A percentile compares a stretch with the other conserved stretches of the same genome.
These are phyloP conservation scores for Antrozous pallidus DNA, from an alignment of 2,797 vertebrate genomes.

Conservation along the genomic window DNA sequence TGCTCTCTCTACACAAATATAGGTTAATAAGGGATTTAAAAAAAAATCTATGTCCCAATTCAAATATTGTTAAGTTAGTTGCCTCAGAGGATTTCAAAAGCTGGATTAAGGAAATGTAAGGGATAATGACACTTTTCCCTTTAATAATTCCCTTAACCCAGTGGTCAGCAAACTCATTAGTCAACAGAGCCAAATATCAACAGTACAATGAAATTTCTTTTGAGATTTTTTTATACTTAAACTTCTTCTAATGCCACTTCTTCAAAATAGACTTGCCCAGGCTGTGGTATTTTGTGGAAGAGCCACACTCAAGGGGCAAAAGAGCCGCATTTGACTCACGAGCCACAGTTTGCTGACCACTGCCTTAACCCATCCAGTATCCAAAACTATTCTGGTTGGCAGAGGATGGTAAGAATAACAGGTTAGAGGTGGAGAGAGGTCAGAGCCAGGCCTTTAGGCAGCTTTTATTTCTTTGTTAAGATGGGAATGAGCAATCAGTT, in stretches of 20 bases:
- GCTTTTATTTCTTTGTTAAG: background rate
- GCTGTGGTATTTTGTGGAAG: too few relatives aligned
- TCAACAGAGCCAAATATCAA: too few relatives aligned
- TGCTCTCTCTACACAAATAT: background rate
- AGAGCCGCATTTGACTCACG: too few relatives aligned
- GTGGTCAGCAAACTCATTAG: too few relatives aligned
- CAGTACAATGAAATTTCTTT: too few relatives aligned
- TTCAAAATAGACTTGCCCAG: too few relatives aligned
- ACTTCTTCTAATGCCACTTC: too few relatives aligned
- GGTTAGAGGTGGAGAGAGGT: background rate
- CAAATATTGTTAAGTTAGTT: background rate
- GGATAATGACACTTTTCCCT: background rate
- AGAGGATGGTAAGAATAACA: background rate
- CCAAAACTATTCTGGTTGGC: background rate
- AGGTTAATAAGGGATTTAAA: background rate
- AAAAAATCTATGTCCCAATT: background rate
- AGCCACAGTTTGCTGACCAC: too few relatives aligned
- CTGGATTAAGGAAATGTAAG: background rate
- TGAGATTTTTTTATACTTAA: too few relatives aligned
- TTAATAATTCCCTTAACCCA: background rate
- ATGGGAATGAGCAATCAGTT: background rate
- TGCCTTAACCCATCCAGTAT: background rate
- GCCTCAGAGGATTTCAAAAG: background rate
- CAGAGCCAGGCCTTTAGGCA: background rate
- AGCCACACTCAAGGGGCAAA: too few relatives aligned